phyloP scores from a whole-genome alignment of 2,888 invertebrate genomes.

The Agrotis segetum region DNA sequence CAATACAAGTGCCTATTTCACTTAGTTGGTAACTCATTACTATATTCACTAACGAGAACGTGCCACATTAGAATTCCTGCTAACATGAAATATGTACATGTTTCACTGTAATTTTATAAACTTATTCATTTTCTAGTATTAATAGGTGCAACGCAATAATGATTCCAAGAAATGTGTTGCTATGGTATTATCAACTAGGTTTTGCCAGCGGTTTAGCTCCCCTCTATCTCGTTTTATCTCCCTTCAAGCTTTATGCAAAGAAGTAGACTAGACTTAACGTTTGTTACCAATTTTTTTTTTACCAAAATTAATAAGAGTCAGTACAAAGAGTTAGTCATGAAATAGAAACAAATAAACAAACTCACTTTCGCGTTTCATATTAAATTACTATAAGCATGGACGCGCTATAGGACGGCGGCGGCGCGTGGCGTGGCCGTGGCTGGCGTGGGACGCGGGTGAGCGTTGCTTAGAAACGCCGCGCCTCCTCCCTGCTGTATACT shows the following conservation, averaged over 20 bases:
- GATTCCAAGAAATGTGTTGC: constrained; percentile 54
- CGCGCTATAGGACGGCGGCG: constrained; percentile 39
- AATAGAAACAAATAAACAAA: no score
- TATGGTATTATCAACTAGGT: constrained; percentile 46
- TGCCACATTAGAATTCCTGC: constrained; percentile 38
- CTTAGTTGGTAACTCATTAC: constrained; percentile 23
- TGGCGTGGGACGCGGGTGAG: constrained; percentile 50
- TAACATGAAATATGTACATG: constrained; percentile 39
- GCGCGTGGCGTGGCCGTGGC: constrained; percentile 41
- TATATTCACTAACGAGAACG: constrained; percentile 41
- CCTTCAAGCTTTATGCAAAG: no score
- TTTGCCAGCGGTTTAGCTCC: no score
- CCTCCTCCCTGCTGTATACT: constrained; percentile 65
- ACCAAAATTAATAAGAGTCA: no score
- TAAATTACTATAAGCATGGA: no score
- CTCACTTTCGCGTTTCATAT: no score
- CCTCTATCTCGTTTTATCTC: no score
- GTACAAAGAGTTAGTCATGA: no score
- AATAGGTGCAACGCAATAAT: constrained; percentile 53
- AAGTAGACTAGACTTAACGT: no score
- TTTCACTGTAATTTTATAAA: constrained; percentile 38
- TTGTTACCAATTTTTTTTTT: no score
- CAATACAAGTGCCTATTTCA: not conserved
- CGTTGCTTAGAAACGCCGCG: constrained; percentile 72
- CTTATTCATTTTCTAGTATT: constrained; percentile 47